Conservation (phyloP, 1,140 invertebrate species). For the Pteromalus puparum region DNA sequence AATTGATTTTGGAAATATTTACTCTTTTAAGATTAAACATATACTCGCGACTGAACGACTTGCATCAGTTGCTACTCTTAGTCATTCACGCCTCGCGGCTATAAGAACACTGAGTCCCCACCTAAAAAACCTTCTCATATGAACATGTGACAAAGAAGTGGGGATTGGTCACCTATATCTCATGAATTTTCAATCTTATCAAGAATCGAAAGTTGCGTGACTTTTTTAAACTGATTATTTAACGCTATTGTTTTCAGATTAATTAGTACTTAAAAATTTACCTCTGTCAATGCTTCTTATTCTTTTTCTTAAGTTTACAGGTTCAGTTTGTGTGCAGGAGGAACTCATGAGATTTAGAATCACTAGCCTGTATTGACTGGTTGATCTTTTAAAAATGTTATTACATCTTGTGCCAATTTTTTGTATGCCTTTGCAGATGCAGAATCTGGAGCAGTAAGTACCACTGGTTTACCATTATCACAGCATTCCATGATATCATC, state of each 20-base stretch:
- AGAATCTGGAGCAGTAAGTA: slow-evolving; percentile 82
- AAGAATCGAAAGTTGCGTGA: neutral
- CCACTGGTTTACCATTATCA: slow-evolving; percentile 86
- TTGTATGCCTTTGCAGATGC: slow-evolving; percentile 77
- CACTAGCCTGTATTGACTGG: slow-evolving; percentile 36
- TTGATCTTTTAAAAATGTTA: slow-evolving; percentile 71
- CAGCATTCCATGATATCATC: slow-evolving; percentile 81
- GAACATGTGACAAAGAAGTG: slow-evolving; percentile 45
- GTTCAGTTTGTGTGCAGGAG: neutral
- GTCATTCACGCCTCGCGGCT: neutral
- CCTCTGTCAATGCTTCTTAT: neutral
- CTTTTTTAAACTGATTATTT: neutral
- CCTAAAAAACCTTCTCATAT: slow-evolving; percentile 1
- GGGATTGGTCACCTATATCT: slow-evolving; percentile 23
- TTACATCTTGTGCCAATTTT: slow-evolving; percentile 76
- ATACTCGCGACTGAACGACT: neutral
- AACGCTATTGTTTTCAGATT: slow-evolving; percentile 10
- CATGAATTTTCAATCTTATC: slow-evolving; percentile 1
- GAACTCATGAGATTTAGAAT: neutral
- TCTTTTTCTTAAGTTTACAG: slow-evolving; percentile 14
- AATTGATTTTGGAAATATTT: neutral
- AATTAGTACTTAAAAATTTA: slow-evolving; percentile 7
- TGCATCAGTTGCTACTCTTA: neutral
- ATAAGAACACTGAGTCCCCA: slow-evolving; percentile 35
- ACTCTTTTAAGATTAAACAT: slow-evolving; percentile 8